A percentile compares a stretch with the other conserved stretches of the same genome.
phyloP scores from a whole-genome alignment of 2,888 invertebrate species.

The Eledone cirrhosa region DNA sequence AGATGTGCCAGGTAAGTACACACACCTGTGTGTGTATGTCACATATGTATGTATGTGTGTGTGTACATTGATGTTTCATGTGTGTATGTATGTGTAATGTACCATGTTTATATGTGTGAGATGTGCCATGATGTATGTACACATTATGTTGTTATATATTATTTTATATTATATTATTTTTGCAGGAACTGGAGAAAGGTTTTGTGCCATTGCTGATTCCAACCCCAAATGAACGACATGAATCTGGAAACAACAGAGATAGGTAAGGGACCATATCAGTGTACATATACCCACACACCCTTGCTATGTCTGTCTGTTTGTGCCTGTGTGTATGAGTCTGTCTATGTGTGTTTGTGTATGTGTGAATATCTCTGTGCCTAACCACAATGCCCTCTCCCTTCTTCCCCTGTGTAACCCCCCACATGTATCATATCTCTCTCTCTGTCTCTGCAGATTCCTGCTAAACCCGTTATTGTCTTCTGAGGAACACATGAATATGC shows the following conservation, averaged over 20 bases:
- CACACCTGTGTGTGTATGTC: no score
- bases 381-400: no score
- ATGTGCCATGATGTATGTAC: no score
- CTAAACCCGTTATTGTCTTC: conserved; percentile 73
- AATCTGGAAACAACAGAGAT: conserved; percentile 74
- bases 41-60: no score
- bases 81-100: no score
- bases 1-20: conserved; percentile 71
- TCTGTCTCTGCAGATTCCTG: conserved; percentile 66
- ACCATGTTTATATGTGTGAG: no score
- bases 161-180: no score
- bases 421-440: no score
- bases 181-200: conserved; percentile 72
- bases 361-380: no score
- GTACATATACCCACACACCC: conserved; percentile 62
- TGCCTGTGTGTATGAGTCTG: conserved; percentile 70
- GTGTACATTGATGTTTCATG: no score
- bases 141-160: no score
- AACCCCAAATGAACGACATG: conserved; percentile 74
- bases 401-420: no score
- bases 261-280: conserved; percentile 55
- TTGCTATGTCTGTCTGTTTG: conserved; percentile 73
- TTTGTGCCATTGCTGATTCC: conserved; percentile 72
- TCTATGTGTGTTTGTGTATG: conserved; percentile 46
- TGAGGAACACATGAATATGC: conserved; percentile 71